Evolutionary conservation across 2,888 invertebrate species (phyloP).

Genomic region (Acanthococcus lagerstroemiae): DNA sequence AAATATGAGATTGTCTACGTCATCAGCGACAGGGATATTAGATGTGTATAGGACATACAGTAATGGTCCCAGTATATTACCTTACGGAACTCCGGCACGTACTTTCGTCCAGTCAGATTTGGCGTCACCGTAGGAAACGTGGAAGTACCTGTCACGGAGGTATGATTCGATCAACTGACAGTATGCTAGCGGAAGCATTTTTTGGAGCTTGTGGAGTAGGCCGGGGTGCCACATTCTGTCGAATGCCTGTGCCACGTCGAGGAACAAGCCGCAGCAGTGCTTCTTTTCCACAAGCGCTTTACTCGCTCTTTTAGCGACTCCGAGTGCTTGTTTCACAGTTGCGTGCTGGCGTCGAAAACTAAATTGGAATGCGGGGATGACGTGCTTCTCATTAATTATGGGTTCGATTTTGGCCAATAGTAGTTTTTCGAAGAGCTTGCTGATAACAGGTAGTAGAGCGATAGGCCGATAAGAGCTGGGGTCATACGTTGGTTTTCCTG

Average conservation of each 20-base stretch:
- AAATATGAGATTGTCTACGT: not conserved
- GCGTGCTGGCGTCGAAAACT: not conserved
- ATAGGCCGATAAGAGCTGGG: not conserved
- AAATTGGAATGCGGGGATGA: not conserved
- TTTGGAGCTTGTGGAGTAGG: not conserved
- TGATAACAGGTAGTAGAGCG: not conserved
- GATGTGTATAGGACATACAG: not conserved
- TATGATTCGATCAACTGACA: not conserved
- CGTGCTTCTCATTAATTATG: not conserved
- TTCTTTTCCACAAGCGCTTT: not conserved
- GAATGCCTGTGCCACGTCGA: not conserved
- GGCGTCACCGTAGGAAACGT: not conserved
- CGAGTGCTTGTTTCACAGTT: not conserved
- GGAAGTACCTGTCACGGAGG: not conserved
- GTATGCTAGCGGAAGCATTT: not conserved
- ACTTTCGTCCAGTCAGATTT: not conserved
- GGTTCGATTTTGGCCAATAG: not conserved
- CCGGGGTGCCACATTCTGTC: constrained; percentile 5
- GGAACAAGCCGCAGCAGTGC: not conserved
- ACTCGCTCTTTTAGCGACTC: not conserved
- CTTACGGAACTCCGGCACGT: not conserved
- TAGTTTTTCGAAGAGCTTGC: no score
- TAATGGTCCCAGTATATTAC: not conserved
- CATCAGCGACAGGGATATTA: not conserved
- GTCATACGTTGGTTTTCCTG: not conserved